Percentiles rank a stretch among this genome's conserved stretches.
Evolutionary conservation across 2,113 vertebrate genomes (phyloP).

Genomic region (Elgaria multicarinata): DNA sequence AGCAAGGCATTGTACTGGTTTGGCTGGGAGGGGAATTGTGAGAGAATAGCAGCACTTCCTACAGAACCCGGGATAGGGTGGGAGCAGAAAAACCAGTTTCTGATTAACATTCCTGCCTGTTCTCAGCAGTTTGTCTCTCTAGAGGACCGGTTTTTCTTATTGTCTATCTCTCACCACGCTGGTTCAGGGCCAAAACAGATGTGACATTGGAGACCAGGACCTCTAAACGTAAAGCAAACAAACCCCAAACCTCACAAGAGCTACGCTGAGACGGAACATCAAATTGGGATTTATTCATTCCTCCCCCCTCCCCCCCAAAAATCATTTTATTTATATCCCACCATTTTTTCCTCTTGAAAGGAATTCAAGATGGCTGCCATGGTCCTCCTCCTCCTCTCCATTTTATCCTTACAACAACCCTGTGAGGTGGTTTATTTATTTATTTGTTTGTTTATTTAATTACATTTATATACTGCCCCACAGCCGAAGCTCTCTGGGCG

Average conservation of each 20-base stretch:
- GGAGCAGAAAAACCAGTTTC: conserved; percentile 51
- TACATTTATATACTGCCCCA: no score
- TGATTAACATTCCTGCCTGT: conserved; percentile 40
- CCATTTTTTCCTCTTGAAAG: no score
- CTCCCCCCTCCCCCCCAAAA: no score
- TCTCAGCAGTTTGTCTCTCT: conserved; percentile 41
- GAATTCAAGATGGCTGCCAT: no score
- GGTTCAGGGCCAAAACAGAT: neutral
- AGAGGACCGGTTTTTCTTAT: conserved; percentile 25
- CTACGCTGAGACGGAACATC: neutral
- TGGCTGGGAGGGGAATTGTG: conserved; percentile 8
- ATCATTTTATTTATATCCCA: no score
- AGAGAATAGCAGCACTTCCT: neutral
- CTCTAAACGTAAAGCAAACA: no score
- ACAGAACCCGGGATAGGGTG: neutral
- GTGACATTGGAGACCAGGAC: neutral
- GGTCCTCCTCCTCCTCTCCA: no score
- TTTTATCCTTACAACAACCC: no score
- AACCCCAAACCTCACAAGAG: neutral
- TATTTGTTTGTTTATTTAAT: no score
- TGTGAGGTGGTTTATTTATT: no score
- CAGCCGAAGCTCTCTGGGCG: no score
- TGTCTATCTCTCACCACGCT: conserved; percentile 51
- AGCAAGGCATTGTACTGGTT: neutral
- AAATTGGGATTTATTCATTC: neutral